Percentiles rank a stretch among this genome's conserved stretches.
These are phyloP conservation scores for Lepidurus apus DNA, from an alignment of 1,140 invertebrate genomes.

Conservation along the genomic window DNA sequence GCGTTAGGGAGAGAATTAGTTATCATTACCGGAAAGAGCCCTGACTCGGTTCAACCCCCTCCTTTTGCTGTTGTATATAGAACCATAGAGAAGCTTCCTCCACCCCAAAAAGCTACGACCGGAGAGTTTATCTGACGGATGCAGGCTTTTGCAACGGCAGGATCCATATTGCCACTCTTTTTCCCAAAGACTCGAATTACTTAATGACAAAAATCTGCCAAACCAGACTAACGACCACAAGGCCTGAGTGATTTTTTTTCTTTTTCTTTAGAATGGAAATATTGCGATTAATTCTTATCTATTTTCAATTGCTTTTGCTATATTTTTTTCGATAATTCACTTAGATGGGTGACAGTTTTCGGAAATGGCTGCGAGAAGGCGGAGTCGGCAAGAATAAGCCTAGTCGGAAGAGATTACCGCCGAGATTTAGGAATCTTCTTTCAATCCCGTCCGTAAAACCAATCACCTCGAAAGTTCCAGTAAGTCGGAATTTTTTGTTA, in stretches of 20 bases:
- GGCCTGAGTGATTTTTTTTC: not conserved
- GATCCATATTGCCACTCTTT: not conserved
- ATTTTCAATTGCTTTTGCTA: too few species aligned
- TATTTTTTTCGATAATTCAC: too few species aligned
- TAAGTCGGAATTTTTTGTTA: too few species aligned
- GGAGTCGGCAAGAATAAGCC: too few species aligned
- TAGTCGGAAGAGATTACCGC: too few species aligned
- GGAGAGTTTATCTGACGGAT: not conserved
- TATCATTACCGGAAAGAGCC: conserved; percentile 15
- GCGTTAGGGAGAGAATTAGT: conserved; percentile 4
- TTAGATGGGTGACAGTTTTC: too few species aligned
- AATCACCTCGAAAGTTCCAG: too few species aligned
- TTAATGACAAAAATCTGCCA: not conserved
- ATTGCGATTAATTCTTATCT: too few species aligned
- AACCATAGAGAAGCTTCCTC: not conserved
- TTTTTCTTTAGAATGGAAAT: too few species aligned
- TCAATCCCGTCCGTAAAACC: too few species aligned
- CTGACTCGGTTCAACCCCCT: not conserved
- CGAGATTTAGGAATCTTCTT: too few species aligned
- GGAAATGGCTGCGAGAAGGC: too few species aligned
- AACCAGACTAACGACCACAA: not conserved
- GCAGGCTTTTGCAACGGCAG: conserved; percentile 2
- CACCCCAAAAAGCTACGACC: not conserved
- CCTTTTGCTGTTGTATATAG: not conserved
- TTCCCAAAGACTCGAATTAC: not conserved